A percentile compares a stretch with the other conserved stretches of the same genome.
These are phyloP conservation scores for Drosophila sulfurigaster DNA, from an alignment of 1,140 invertebrate species.

Conservation along the genomic window DNA sequence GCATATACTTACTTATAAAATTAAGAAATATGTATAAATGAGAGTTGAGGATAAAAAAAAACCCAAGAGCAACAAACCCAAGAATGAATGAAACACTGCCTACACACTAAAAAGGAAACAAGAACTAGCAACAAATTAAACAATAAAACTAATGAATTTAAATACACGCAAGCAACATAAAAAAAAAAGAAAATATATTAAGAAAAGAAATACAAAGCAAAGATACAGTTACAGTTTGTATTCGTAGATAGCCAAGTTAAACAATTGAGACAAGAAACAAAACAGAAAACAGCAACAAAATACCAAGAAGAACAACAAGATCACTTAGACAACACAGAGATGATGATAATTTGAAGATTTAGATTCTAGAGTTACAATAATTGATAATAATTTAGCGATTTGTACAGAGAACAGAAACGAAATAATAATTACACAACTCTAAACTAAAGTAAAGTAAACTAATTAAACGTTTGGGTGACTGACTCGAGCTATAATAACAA, in stretches of 20 bases:
- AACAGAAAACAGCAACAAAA: slow-evolving; percentile 12
- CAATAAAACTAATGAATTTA: slow-evolving; percentile 77
- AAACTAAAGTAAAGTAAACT: slow-evolving; percentile 32
- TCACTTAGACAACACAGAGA: slow-evolving; percentile 6
- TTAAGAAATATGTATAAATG: slow-evolving; percentile 51
- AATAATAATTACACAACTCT: slow-evolving; percentile 24
- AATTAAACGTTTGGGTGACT: slow-evolving; percentile 48
- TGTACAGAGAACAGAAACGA: slow-evolving; percentile 39
- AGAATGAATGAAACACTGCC: slow-evolving; percentile 76
- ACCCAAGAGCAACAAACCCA: slow-evolving; percentile 50
- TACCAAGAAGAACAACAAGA: slow-evolving; percentile 11
- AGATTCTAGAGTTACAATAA: slow-evolving; percentile 48
- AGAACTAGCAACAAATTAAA: slow-evolving; percentile 77
- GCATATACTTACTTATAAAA: slow-evolving; percentile 19
- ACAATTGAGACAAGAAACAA: slow-evolving; percentile 60
- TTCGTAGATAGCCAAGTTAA: slow-evolving; percentile 79
- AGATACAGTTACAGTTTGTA: slow-evolving; percentile 57
- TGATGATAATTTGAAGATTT: slow-evolving; percentile 17
- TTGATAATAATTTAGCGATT: slow-evolving; percentile 41
- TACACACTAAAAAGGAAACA: slow-evolving; percentile 56
- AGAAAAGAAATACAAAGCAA: slow-evolving; percentile 13
- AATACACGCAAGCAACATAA: slow-evolving; percentile 37
- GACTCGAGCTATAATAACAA: slow-evolving; percentile 21
- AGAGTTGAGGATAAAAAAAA: slow-evolving; percentile 14
- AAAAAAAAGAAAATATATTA: neutral